Percentiles rank a stretch among this genome's conserved stretches.
Evolutionary conservation across 1,140 invertebrate genomes (phyloP).

Genomic region (Phenacoccus solenopsis): DNA sequence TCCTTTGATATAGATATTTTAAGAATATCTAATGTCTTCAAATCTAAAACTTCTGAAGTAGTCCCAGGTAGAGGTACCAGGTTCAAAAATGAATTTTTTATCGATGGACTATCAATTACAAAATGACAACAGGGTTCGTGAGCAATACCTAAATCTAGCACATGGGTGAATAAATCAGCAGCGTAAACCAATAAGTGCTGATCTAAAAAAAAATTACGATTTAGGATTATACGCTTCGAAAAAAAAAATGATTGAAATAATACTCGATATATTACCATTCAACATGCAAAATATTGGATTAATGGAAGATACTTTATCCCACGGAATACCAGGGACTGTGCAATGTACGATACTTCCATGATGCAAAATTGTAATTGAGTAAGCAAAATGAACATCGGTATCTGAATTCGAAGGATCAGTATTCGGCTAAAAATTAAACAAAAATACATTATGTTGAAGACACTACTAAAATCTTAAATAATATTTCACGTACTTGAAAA

Average conservation of each 20-base stretch:
- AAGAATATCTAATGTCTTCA: slow-evolving; percentile 55
- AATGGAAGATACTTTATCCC: slow-evolving; percentile 55
- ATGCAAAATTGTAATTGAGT: slow-evolving; percentile 65
- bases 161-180: slow-evolving; percentile 61
- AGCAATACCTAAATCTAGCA: slow-evolving; percentile 61
- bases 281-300: slow-evolving; percentile 60
- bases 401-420: neutral
- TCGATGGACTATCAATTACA: slow-evolving; percentile 31
- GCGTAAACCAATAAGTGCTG: slow-evolving; percentile 64
- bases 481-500: slow-evolving; percentile 43
- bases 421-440: slow-evolving; percentile 26
- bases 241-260: neutral
- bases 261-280: slow-evolving; percentile 36
- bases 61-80: neutral
- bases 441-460: neutral
- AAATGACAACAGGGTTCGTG: slow-evolving; percentile 72
- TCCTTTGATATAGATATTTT: slow-evolving; percentile 45
- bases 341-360: slow-evolving; percentile 70
- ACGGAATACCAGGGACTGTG: slow-evolving; percentile 62
- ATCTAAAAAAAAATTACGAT: slow-evolving; percentile 35
- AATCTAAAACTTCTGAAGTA: slow-evolving; percentile 34
- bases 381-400: slow-evolving; percentile 60
- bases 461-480: neutral
- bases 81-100: slow-evolving; percentile 4
- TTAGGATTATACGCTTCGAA: neutral